A percentile compares a stretch with the other conserved stretches of the same genome.
These are phyloP conservation scores for Halcyon badia DNA, from an alignment of 2,797 vertebrate species.

Conservation along the genomic window DNA sequence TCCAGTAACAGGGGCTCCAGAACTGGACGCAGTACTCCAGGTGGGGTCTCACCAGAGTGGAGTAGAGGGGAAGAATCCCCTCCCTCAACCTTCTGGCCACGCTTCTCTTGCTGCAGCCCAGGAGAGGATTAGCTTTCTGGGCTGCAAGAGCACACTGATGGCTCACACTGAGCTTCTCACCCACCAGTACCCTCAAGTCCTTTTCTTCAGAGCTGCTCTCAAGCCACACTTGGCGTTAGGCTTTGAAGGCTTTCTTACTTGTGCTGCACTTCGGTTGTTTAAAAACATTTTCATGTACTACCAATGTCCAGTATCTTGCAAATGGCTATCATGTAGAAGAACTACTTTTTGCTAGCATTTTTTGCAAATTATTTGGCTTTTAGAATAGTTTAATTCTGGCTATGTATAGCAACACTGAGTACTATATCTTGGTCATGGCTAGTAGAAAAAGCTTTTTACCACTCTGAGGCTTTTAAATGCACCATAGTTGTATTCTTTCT, in stretches of 20 bases:
- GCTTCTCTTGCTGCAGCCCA: no score
- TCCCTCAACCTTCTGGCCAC: no score
- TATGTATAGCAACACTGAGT: background rate
- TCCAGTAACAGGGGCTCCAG: no score
- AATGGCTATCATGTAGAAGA: background rate
- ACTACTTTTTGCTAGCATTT: background rate
- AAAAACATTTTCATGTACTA: background rate
- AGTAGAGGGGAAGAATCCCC: no score
- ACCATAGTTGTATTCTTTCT: background rate
- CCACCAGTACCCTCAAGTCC: no score
- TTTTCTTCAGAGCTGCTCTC: no score
- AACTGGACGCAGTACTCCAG: no score
- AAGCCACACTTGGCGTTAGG: rapidly evolving
- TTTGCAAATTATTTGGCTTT: background rate
- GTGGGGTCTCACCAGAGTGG: no score
- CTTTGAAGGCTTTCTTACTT: background rate
- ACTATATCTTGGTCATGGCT: background rate
- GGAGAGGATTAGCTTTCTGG: no score
- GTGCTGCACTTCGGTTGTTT: background rate
- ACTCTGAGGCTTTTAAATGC: background rate
- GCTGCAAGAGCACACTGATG: no score
- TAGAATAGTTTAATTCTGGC: background rate
- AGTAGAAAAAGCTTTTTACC: background rate
- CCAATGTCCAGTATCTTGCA: background rate
- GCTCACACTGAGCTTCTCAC: no score